Percentiles rank a stretch among this genome's conserved stretches.
These are phyloP conservation scores for Sinocyclocheilus rhinocerous DNA, from an alignment of 2,113 vertebrate species.

Conservation along the genomic window DNA sequence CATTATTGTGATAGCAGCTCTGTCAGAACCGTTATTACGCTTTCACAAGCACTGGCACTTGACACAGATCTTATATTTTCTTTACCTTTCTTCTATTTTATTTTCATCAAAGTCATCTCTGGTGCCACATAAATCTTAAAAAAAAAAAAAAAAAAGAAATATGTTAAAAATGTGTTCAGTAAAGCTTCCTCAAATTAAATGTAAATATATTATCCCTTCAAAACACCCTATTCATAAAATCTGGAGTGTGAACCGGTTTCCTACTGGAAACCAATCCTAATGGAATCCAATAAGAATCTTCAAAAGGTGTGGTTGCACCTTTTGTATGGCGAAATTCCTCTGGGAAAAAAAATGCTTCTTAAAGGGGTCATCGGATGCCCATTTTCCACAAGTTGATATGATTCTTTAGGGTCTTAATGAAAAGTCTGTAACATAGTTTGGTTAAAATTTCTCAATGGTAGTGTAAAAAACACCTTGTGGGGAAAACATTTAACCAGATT, in stretches of 20 bases:
- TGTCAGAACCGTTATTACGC: not conserved
- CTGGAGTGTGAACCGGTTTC: not conserved
- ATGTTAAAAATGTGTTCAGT: not conserved
- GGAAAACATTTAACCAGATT: too few relatives aligned
- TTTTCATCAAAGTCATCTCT: conserved; percentile 18
- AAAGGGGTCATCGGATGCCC: too few relatives aligned
- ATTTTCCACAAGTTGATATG: too few relatives aligned
- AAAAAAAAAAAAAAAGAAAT: too few relatives aligned
- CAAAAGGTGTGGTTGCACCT: not conserved
- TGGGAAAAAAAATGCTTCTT: too few relatives aligned
- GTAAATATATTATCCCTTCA: not conserved
- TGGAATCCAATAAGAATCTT: not conserved
- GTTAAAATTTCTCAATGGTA: too few relatives aligned
- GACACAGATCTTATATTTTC: conserved; percentile 14
- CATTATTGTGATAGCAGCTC: not conserved
- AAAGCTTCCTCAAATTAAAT: not conserved
- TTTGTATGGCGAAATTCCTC: not conserved
- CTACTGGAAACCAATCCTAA: not conserved
- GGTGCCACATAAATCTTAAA: conserved; percentile 23
- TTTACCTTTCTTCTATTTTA: conserved; percentile 37
- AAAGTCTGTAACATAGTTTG: too few relatives aligned
- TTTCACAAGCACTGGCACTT: not conserved
- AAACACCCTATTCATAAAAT: not conserved
- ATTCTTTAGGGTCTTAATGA: too few relatives aligned
- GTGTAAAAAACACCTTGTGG: too few relatives aligned